Conservation (phyloP, 1,140 invertebrate species). For the Cydia amplana region DNA sequence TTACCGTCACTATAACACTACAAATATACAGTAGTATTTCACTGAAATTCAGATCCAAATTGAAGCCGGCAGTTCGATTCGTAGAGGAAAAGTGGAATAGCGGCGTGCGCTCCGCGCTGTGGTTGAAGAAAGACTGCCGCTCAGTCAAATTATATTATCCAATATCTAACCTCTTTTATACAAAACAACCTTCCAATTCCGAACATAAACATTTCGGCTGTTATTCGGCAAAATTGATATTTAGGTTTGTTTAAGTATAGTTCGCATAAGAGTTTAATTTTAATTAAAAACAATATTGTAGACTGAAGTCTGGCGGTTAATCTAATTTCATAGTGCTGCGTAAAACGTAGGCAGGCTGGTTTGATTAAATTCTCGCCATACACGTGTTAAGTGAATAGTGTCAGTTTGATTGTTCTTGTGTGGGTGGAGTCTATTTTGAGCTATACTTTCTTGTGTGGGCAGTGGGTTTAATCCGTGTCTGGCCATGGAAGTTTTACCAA, state of each 20-base stretch:
- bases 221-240: background rate
- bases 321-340: background rate
- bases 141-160: background rate
- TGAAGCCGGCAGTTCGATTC: background rate
- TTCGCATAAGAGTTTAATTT: background rate
- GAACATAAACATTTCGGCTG: background rate
- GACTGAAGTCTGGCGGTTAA: background rate
- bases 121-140: background rate
- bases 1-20: background rate
- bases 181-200: background rate
- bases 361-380: background rate
- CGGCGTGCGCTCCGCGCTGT: background rate
- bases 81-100: background rate
- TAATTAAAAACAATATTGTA: too few species aligned
- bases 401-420: background rate
- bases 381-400: background rate
- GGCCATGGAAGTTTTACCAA: background rate
- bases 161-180: background rate
- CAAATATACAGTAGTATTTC: background rate
- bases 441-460: background rate
- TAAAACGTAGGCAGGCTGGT: background rate
- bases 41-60: background rate
- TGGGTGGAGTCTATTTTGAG: slow-evolving; percentile 7
- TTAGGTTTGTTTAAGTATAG: background rate
- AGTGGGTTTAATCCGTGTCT: background rate